Percentiles rank a stretch among this genome's conserved stretches.
These are phyloP conservation scores for Chelonoidis abingdonii DNA, from an alignment of 2,113 vertebrate genomes.

Conservation along the genomic window DNA sequence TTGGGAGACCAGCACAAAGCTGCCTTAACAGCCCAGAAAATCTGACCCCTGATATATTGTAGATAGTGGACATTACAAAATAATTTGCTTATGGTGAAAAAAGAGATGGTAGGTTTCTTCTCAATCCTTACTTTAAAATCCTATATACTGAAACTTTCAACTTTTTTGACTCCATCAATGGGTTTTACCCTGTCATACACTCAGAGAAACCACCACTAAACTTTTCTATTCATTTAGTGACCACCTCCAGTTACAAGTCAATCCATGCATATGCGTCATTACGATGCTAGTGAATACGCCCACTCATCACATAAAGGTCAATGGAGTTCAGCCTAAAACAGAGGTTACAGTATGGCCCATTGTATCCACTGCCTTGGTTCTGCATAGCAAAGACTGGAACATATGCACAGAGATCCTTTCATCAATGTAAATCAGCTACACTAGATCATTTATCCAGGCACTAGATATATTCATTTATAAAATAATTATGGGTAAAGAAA, in stretches of 20 bases:
- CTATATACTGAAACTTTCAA: background rate
- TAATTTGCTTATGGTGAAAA: background rate
- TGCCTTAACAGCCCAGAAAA: background rate
- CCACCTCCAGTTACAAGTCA: background rate
- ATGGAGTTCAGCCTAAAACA: background rate
- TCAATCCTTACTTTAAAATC: background rate
- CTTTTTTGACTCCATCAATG: background rate
- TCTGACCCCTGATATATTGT: background rate
- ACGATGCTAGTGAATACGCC: background rate
- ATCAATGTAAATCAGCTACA: background rate
- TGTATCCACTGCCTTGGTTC: background rate
- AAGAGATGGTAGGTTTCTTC: background rate
- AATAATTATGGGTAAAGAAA: background rate
- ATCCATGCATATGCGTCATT: background rate
- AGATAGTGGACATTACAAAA: background rate
- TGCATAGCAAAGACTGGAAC: background rate
- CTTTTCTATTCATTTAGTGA: background rate
- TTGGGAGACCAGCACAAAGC: background rate
- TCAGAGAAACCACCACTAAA: background rate
- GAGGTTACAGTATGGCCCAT: background rate
- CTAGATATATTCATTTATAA: background rate
- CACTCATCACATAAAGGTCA: background rate
- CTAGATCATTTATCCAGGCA: background rate
- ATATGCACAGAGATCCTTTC: background rate
- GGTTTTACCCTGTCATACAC: background rate